phyloP scores from a whole-genome alignment of 2,113 vertebrate genomes.

The Falcunculus frontatus region DNA sequence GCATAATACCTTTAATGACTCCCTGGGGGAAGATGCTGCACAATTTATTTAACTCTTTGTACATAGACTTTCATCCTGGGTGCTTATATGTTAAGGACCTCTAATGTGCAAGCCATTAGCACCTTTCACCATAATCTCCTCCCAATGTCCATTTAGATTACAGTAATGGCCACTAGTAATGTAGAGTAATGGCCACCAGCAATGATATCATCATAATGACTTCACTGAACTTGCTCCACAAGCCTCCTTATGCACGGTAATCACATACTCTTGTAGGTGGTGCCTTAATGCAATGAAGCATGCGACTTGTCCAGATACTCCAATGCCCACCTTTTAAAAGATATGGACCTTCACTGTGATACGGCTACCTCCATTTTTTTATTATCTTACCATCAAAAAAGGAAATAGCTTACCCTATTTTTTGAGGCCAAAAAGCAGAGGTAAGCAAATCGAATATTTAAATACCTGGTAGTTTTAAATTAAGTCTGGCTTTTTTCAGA shows the following conservation, averaged over 20 bases:
- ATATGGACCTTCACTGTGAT: neutral
- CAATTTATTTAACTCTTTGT: constrained; percentile 66
- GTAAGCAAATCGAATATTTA: neutral
- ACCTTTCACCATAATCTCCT: constrained; percentile 68
- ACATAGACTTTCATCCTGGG: constrained; percentile 49
- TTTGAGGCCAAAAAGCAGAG: neutral
- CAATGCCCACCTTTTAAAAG: neutral
- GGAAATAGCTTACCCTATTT: neutral
- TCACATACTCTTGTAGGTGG: neutral
- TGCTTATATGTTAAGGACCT: constrained; percentile 53
- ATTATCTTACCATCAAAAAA: neutral
- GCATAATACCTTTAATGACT: constrained; percentile 57
- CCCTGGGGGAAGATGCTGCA: constrained; percentile 25
- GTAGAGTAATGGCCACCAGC: constrained; percentile 38
- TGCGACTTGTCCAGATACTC: neutral
- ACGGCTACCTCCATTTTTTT: neutral
- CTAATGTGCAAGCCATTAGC: constrained; percentile 62
- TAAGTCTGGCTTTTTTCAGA: neutral
- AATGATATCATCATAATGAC: constrained; percentile 66
- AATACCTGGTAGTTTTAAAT: neutral
- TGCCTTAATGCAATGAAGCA: neutral
- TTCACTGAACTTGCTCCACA: constrained; percentile 18
- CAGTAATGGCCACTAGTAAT: constrained; percentile 59
- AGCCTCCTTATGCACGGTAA: neutral
- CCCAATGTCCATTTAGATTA: constrained; percentile 66